Base-by-base conservation (phyloP, 2,888 invertebrate genomes). In the Chironomus tentans region DNA sequence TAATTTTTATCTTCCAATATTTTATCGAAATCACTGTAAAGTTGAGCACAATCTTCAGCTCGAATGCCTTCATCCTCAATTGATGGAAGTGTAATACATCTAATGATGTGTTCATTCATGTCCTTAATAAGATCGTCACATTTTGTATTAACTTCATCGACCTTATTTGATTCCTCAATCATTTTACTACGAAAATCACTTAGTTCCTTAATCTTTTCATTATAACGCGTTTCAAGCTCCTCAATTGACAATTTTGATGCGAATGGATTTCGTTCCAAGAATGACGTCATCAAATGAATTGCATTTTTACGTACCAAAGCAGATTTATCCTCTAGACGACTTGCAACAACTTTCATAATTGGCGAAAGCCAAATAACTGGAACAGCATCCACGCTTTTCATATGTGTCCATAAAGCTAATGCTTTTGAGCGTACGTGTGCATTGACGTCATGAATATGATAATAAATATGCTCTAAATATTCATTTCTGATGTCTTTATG, bases 381-480 rank as follows among this genome's bases (percentile, higher is more conserved):
- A 62, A 97, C 88, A 3, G 91, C 91, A 80, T 91, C 89, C 79
- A 92, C 91, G 74, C 89, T 88, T 79, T 93, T 92, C 77, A 98
- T 86, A 69, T 88, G 87, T 78, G 89, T 87, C 93, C 94, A 95
- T 78, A 93, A 90, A 82, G 95, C 92, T 50, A 97, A 79, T 77
- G 91, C 92, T 86, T 92, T 94, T 24, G 93, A 90, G 24, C 98
- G 86, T 0, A 96, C 96, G 81, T 92, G 92, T 0, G 95, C 93
- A 70, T 95, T 91, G 3, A 87, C 83, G 81, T 98, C 98, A 78
- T 91, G 88, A 75, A 96, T 87, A 81, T 97, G 97, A 61, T 93
- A 92, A 80, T 91, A 87, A 15, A 97, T 83, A 81, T 90, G 88
- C 76, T 92, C 90, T 3, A 97, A 86, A 80, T 95, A 91, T 79